phyloP scores from a whole-genome alignment of 2,113 vertebrate species.

The Sceloporus tristichus region DNA sequence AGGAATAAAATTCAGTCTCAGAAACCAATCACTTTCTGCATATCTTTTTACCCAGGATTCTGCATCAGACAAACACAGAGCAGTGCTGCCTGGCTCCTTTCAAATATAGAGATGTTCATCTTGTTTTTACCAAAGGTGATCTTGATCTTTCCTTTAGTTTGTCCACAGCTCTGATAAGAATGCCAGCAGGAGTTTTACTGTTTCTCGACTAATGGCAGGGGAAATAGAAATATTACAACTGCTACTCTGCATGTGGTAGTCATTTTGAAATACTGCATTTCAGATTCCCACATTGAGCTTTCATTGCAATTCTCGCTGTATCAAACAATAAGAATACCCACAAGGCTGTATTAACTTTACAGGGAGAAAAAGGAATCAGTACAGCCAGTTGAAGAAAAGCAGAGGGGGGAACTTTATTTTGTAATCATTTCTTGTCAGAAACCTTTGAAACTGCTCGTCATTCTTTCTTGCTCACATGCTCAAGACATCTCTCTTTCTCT shows the following conservation, averaged over 20 bases:
- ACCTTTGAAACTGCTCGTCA: neutral
- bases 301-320: constrained; percentile 44
- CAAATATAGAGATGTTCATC: constrained; percentile 49
- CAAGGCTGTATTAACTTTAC: constrained; percentile 54
- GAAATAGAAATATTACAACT: constrained; percentile 70
- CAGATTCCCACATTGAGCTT: constrained; percentile 58
- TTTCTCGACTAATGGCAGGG: constrained; percentile 69
- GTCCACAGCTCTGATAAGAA: constrained; percentile 67
- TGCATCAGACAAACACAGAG: constrained; percentile 49
- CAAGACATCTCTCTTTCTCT: neutral
- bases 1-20: constrained; percentile 46
- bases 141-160: constrained; percentile 69
- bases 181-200: constrained; percentile 67
- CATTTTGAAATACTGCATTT: constrained; percentile 70
- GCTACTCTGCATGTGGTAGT: constrained; percentile 60
- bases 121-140: constrained; percentile 67
- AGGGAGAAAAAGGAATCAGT: constrained; percentile 1
- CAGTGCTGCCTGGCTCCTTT: constrained; percentile 37
- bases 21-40: constrained; percentile 45
- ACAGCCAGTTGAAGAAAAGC: constrained; percentile 22
- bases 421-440: constrained; percentile 37
- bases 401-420: constrained; percentile 25
- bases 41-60: constrained; percentile 46
- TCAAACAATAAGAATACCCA: constrained; percentile 60
- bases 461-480: constrained; percentile 35